Conservation (phyloP, 2,797 vertebrate species). For the Gallinago solitaria region DNA sequence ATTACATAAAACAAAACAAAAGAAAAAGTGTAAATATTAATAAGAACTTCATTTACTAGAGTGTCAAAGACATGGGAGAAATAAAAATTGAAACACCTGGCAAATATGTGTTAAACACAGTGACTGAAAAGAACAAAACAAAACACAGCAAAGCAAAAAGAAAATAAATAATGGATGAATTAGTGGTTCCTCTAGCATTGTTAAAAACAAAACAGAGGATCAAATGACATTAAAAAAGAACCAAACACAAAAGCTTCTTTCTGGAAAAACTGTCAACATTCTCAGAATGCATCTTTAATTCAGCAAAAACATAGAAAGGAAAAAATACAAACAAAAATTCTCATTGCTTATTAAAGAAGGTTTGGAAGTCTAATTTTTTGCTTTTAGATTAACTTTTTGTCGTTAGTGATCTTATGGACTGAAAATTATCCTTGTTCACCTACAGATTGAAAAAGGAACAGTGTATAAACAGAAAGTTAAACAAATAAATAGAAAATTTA, state of each 20-base stretch:
- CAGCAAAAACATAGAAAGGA: neutral
- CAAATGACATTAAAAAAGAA: constrained; percentile 18
- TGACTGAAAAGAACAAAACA: constrained; percentile 26
- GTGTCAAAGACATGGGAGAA: neutral
- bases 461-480: neutral
- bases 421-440: neutral
- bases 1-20: neutral
- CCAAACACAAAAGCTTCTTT: constrained; percentile 9
- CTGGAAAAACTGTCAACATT: constrained; percentile 23
- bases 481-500: neutral
- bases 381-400: neutral
- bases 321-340: neutral
- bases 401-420: neutral
- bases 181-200: constrained; percentile 9
- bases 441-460: neutral
- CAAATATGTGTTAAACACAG: neutral
- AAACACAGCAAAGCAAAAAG: constrained; percentile 15
- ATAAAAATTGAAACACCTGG: neutral
- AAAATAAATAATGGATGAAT: constrained; percentile 56
- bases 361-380: neutral
- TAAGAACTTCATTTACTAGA: neutral
- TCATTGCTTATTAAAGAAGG: neutral
- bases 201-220: constrained; percentile 24
- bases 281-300: neutral
- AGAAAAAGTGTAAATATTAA: neutral